Conservation (phyloP, 2,888 invertebrate species). For the Poecilobothrus nobilitatus region DNA sequence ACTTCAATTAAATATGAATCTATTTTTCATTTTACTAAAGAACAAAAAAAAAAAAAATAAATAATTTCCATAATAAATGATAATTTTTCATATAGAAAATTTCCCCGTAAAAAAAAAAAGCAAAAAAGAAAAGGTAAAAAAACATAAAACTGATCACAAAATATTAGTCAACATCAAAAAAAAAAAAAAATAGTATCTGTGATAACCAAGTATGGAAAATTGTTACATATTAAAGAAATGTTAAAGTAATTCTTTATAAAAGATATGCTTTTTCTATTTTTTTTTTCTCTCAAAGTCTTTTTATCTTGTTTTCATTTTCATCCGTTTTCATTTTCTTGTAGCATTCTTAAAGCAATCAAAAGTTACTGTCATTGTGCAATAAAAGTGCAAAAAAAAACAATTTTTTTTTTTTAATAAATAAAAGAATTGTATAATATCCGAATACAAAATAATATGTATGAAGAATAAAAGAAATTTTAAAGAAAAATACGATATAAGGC, state of each 20-base stretch:
- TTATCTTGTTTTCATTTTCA: not conserved
- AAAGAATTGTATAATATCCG: not conserved
- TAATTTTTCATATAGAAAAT: too few species aligned
- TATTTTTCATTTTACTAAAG: too few species aligned
- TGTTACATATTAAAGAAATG: not conserved
- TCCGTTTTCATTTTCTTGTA: not conserved
- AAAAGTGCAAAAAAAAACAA: not conserved
- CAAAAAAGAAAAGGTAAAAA: too few species aligned
- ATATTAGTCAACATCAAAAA: not conserved
- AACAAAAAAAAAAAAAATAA: too few species aligned
- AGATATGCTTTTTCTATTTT: too few species aligned
- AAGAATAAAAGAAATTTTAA: not conserved
- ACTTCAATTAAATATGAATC: too few species aligned
- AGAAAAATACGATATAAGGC: not conserved
- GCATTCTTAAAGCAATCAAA: not conserved
- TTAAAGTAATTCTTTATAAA: not conserved
- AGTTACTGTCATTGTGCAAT: not conserved
- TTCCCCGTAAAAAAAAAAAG: too few species aligned
- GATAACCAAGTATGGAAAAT: not conserved
- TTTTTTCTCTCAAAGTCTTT: not conserved
- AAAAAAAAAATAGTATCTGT: not conserved
- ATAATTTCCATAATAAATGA: too few species aligned
- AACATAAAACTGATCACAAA: too few species aligned
- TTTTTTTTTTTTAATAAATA: too few species aligned
- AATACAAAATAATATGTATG: not conserved